Conservation (phyloP, 2,888 invertebrate species). For the Melanostoma mellinum region DNA sequence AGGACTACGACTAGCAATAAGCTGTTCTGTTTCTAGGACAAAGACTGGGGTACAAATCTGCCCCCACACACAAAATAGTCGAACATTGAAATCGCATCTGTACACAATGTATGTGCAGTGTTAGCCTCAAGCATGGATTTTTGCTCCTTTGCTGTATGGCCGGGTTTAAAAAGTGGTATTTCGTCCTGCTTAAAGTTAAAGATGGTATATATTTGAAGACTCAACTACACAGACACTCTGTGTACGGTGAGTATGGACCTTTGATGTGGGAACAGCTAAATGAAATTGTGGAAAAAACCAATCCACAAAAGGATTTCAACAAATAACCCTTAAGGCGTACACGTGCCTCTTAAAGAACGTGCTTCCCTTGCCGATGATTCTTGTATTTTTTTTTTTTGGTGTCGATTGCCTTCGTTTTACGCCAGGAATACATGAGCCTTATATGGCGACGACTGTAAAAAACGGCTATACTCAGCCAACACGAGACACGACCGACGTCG, state of each 20-base stretch:
- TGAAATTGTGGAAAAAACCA: constrained; percentile 69
- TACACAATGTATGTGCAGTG: not conserved
- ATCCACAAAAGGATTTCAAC: constrained; percentile 59
- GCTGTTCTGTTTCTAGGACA: constrained; percentile 9
- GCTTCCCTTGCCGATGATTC: constrained; percentile 28
- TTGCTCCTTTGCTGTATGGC: constrained; percentile 39
- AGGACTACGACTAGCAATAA: constrained; percentile 47
- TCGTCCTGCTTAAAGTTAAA: constrained; percentile 25
- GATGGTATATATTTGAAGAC: constrained; percentile 15
- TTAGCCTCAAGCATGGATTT: constrained; percentile 56
- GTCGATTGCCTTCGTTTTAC: constrained; percentile 57
- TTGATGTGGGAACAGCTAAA: constrained; percentile 52
- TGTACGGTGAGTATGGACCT: constrained; percentile 34
- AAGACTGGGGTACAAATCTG: constrained; percentile 22
- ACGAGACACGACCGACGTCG: too few relatives aligned
- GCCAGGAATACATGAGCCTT: not conserved
- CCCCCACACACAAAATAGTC: constrained; percentile 59
- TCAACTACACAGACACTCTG: constrained; percentile 10
- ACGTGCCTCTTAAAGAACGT: constrained; percentile 63
- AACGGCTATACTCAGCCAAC: too few relatives aligned
- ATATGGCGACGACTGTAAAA: too few relatives aligned
- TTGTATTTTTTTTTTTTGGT: constrained; percentile 11
- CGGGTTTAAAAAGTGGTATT: constrained; percentile 17
- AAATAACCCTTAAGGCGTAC: constrained; percentile 69
- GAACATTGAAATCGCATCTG: constrained; percentile 70